These are phyloP conservation scores for Urocolius indicus DNA, from an alignment of 2,113 vertebrate species.

Conservation along the genomic window DNA sequence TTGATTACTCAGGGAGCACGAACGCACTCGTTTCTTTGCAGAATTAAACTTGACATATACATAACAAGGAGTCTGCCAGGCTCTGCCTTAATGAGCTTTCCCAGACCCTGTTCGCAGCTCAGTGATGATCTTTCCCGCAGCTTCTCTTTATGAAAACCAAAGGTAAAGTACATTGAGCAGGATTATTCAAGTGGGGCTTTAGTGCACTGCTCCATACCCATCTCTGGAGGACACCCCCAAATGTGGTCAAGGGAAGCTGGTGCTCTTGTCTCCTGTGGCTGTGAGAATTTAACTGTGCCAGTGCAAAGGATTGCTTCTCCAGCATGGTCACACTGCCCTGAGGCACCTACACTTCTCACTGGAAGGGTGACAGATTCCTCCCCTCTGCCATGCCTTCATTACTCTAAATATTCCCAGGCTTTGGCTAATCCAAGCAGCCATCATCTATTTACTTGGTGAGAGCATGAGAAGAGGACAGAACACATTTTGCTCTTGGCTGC, in stretches of 20 bases:
- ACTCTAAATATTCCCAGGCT: background rate
- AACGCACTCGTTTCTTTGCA: background rate
- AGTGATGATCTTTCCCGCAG: background rate
- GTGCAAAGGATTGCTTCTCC: background rate
- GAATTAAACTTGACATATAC: constrained; percentile 17
- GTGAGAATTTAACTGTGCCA: background rate
- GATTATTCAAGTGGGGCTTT: background rate
- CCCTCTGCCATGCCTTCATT: background rate
- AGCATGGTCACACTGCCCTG: fast-evolving
- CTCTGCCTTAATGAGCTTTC: constrained; percentile 44
- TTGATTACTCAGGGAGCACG: background rate
- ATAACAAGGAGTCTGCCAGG: background rate
- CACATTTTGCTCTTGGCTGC: background rate
- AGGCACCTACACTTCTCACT: fast-evolving
- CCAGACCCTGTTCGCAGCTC: background rate
- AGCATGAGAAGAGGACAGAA: background rate
- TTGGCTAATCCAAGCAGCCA: fast-evolving
- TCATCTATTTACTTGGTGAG: background rate
- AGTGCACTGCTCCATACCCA: background rate
- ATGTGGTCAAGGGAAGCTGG: background rate
- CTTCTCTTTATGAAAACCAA: background rate
- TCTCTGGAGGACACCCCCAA: too few species aligned
- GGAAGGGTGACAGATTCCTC: background rate
- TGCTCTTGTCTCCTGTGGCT: background rate
- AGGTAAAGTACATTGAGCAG: background rate